Percentiles rank a stretch among this genome's conserved stretches.
These are phyloP conservation scores for Oegoconia quadripuncta DNA, from an alignment of 2,888 invertebrate species.

Conservation along the genomic window DNA sequence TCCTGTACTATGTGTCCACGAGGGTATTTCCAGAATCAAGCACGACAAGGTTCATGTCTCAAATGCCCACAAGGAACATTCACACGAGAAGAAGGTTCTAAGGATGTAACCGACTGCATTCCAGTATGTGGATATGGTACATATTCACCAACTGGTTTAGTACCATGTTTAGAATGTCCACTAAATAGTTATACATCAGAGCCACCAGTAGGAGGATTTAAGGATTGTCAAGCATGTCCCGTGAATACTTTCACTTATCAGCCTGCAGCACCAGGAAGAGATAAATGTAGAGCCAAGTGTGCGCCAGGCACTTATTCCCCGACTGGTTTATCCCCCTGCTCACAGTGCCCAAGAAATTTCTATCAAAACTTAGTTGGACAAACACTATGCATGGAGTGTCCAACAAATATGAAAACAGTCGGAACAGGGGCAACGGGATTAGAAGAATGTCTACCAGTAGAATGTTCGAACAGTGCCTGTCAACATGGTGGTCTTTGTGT, in stretches of 20 bases:
- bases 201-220: constrained; percentile 94
- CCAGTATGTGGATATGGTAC: constrained; percentile 98
- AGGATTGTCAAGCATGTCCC: constrained; percentile 96
- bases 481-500: constrained; percentile 95
- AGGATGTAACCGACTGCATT: constrained; percentile 90
- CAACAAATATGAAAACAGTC: constrained; percentile 93
- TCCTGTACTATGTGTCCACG: constrained; percentile 94
- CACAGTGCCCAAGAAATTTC: constrained; percentile 94
- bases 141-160: constrained; percentile 95
- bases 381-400: constrained; percentile 93
- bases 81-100: constrained; percentile 93
- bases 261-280: constrained; percentile 91
- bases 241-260: constrained; percentile 94
- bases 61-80: constrained; percentile 96
- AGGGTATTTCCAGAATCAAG: constrained; percentile 96
- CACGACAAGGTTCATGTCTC: constrained; percentile 92
- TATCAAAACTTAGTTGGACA: constrained; percentile 93
- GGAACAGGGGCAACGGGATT: constrained; percentile 87
- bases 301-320: constrained; percentile 93
- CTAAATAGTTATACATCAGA: constrained; percentile 93
- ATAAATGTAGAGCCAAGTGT: constrained; percentile 92
- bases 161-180: constrained; percentile 96
- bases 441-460: constrained; percentile 92
- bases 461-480: constrained; percentile 92
- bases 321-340: constrained; percentile 95